A percentile compares a stretch with the other conserved stretches of the same genome.
Evolutionary conservation across 2,797 vertebrate genomes (phyloP).

Genomic region (Merluccius polli): DNA sequence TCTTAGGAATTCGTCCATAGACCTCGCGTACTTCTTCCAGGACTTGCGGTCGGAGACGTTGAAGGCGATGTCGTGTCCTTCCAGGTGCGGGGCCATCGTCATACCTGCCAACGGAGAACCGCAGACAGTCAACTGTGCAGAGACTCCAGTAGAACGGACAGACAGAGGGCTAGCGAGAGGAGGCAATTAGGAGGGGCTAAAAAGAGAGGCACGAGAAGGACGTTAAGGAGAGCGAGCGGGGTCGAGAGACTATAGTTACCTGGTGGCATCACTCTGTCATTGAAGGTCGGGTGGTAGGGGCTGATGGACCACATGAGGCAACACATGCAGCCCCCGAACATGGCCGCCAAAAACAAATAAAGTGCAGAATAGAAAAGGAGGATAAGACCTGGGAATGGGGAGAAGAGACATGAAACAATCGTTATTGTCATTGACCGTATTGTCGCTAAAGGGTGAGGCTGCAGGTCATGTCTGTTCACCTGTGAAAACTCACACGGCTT

Average conservation of each 20-base stretch:
- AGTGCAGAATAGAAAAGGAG: slow-evolving; percentile 90
- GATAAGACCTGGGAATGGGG: slow-evolving; percentile 79
- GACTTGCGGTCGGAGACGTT: slow-evolving; percentile 83
- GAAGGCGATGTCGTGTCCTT: slow-evolving; percentile 85
- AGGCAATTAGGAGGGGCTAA: neutral
- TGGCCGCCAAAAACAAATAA: slow-evolving; percentile 89
- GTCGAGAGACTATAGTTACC: slow-evolving; percentile 70
- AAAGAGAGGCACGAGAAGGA: too few relatives aligned
- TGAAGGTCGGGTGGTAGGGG: slow-evolving; percentile 87
- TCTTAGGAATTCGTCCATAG: slow-evolving; percentile 83
- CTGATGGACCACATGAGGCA: slow-evolving; percentile 91
- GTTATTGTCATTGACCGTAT: neutral
- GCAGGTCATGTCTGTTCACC: neutral
- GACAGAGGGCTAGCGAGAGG: slow-evolving; percentile 38
- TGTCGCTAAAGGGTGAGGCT: neutral
- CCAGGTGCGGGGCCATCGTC: slow-evolving; percentile 86
- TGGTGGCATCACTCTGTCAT: slow-evolving; percentile 90
- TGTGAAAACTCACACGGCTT: neutral
- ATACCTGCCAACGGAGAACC: slow-evolving; percentile 83
- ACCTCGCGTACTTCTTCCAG: slow-evolving; percentile 84
- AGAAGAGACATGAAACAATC: neutral
- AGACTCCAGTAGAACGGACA: slow-evolving; percentile 40
- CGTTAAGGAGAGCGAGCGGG: neutral
- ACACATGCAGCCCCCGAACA: slow-evolving; percentile 91
- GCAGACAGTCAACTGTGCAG: slow-evolving; percentile 70